Evolutionary conservation across 2,113 vertebrate species (phyloP).

Genomic region (Chauna torquata): DNA sequence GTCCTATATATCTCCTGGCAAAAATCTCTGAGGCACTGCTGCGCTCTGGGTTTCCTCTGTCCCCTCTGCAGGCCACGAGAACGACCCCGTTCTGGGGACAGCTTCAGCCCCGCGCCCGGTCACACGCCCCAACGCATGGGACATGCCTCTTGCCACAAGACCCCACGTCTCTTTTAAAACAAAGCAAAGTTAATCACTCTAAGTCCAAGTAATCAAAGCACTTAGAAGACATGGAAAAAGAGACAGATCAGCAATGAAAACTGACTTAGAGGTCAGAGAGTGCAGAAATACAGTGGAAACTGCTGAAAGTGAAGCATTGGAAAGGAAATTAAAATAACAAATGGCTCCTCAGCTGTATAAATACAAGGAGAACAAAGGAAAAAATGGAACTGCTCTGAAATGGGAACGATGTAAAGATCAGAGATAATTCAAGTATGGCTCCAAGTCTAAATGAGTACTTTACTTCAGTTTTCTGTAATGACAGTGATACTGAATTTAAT

Average conservation of each 20-base stretch:
- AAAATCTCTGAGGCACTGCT: neutral
- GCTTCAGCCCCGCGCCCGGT: neutral
- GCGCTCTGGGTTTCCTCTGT: neutral
- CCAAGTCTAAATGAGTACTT: neutral
- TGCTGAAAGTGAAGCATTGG: neutral
- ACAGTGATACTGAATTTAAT: neutral
- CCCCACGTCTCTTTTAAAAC: neutral
- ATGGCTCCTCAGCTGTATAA: neutral
- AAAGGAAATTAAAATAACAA: constrained; percentile 14
- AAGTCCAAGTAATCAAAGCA: neutral
- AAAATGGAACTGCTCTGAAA: neutral
- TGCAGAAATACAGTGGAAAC: neutral
- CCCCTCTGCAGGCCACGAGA: neutral
- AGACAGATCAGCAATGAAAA: neutral
- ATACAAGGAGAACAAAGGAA: neutral
- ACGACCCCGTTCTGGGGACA: neutral
- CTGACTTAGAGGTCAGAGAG: neutral
- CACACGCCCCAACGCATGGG: fast-evolving
- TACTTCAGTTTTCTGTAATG: neutral
- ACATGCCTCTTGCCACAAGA: neutral
- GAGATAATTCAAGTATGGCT: neutral
- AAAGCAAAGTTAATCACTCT: neutral
- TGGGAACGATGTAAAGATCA: neutral
- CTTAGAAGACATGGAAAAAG: neutral
- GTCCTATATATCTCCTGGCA: neutral